Evolutionary conservation across 2,797 vertebrate species (phyloP).

Genomic region (Lutjanus argentimaculatus): DNA sequence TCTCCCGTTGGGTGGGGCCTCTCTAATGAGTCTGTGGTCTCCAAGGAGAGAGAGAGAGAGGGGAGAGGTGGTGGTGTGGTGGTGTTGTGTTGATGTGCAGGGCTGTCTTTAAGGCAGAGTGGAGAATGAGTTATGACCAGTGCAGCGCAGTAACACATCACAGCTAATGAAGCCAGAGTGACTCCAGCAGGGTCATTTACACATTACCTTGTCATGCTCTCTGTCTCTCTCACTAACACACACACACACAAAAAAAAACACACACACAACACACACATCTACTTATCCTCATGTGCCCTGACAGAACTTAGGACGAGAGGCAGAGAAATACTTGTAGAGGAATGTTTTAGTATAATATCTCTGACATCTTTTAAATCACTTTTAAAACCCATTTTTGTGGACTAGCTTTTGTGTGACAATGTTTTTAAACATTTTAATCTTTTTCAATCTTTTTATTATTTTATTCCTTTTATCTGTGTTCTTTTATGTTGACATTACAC

Average conservation of each 20-base stretch:
- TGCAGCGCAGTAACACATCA: conserved; percentile 55
- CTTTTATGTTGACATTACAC: no score
- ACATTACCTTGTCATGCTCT: conserved; percentile 49
- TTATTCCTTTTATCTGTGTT: no score
- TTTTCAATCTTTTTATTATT: no score
- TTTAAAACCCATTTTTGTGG: no score
- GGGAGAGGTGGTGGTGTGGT: background rate
- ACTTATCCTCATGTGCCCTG: background rate
- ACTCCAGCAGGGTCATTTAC: conserved; percentile 62
- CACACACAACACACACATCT: background rate
- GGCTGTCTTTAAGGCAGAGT: conserved; percentile 53
- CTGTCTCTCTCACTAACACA: conserved; percentile 7
- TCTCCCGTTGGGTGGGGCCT: conserved; percentile 25
- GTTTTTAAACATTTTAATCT: no score
- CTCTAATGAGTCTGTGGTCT: conserved; percentile 67
- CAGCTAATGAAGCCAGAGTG: conserved; percentile 72
- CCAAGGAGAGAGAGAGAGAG: conserved; percentile 27
- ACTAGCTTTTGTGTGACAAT: no score
- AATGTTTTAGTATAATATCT: background rate
- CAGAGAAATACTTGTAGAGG: background rate
- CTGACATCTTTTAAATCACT: no score
- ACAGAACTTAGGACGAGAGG: background rate
- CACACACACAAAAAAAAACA: background rate
- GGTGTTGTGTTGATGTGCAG: conserved; percentile 24
- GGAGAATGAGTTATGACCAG: conserved; percentile 70